Percentiles rank a stretch among this genome's conserved stretches.
Conservation (phyloP, 2,888 invertebrate species). For the Chaetoderma sp. region DNA sequence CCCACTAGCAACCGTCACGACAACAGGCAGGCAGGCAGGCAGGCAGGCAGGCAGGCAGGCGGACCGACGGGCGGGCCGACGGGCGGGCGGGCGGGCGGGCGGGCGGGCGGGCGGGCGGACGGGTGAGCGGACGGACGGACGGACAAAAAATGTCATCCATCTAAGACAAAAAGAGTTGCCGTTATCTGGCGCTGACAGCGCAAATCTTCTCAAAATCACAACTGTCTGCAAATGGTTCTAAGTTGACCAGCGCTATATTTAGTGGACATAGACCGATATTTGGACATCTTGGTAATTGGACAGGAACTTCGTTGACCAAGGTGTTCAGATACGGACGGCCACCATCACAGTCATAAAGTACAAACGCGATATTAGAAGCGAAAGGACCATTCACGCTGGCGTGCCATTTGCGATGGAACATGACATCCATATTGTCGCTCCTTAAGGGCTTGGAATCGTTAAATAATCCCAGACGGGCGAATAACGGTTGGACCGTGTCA, state of each 20-base stretch:
- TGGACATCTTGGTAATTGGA: not conserved
- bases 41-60: too few relatives aligned
- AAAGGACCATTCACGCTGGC: not conserved
- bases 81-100: too few relatives aligned
- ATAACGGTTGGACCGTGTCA: not conserved
- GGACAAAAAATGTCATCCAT: too few relatives aligned
- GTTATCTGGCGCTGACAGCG: too few relatives aligned
- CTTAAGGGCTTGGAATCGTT: not conserved
- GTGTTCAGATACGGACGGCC: not conserved
- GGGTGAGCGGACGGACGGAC: too few relatives aligned
- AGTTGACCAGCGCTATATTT: not conserved
- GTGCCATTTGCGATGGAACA: not conserved
- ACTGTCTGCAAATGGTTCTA: not conserved
- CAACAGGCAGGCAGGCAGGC: too few relatives aligned
- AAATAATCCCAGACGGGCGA: not conserved
- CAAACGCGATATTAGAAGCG: constrained; percentile 4
- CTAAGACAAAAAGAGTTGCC: too few relatives aligned
- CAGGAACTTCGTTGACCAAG: not conserved
- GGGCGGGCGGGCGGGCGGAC: too few relatives aligned
- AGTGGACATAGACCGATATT: not conserved
- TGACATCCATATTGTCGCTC: not conserved
- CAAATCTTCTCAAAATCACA: constrained; percentile 1
- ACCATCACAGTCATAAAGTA: not conserved
- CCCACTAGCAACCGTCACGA: too few relatives aligned
- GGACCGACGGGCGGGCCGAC: too few relatives aligned